phyloP scores from a whole-genome alignment of 1,140 invertebrate species.

The Drosophila seguyi region DNA sequence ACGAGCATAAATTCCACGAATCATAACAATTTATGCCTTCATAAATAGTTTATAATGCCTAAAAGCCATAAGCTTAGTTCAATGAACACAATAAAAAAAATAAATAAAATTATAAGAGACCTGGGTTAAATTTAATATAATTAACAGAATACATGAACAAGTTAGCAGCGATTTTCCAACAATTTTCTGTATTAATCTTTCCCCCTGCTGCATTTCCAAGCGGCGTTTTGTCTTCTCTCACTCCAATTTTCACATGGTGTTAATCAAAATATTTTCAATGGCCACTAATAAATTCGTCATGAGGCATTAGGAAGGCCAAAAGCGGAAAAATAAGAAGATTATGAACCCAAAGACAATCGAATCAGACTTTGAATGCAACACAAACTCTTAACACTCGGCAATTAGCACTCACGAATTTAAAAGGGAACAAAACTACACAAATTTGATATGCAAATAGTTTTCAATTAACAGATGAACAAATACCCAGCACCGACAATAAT shows the following conservation, averaged over 20 bases:
- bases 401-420: slow-evolving; percentile 72
- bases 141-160: not conserved
- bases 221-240: not conserved
- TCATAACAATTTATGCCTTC: not conserved
- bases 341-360: slow-evolving; percentile 19
- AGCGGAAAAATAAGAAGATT: slow-evolving; percentile 26
- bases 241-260: slow-evolving; percentile 29
- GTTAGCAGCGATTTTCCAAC: not conserved
- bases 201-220: not conserved
- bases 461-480: slow-evolving; percentile 76
- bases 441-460: slow-evolving; percentile 68
- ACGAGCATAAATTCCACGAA: slow-evolving; percentile 17
- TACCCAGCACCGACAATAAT: slow-evolving; percentile 13
- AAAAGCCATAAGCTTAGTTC: not conserved
- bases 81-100: not conserved
- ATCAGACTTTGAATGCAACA: slow-evolving; percentile 31
- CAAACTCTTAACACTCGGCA: slow-evolving; percentile 15
- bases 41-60: not conserved
- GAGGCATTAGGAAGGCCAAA: slow-evolving; percentile 35
- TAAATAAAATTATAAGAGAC: not conserved
- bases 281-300: slow-evolving; percentile 78
- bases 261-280: slow-evolving; percentile 70
- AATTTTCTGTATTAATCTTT: not conserved
- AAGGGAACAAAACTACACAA: slow-evolving; percentile 40
- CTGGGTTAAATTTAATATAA: not conserved